Evolutionary conservation across 2,888 invertebrate species (phyloP), one percentile per base, ranked within the genome.

Genomic region (Dioctria linearis): DNA sequence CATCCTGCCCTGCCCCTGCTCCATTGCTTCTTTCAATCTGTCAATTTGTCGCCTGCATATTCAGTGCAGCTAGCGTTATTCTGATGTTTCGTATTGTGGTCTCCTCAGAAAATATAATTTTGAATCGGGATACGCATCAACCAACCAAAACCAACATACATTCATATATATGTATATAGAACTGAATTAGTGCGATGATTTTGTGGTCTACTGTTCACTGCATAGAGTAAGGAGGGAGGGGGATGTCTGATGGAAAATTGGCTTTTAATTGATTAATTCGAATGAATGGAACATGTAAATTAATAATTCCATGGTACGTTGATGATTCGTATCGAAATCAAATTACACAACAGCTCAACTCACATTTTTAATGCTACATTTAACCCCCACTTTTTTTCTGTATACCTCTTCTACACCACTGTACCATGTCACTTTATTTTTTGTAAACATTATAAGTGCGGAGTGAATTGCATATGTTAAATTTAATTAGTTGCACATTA

Each of bases 211-310:
- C 25, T 61, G 42, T 13, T 39, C 40, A 65, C 40, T n/a, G 9
- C 65, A 65, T 8, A 40, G 42, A 25, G 25, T 1, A 3, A 65
- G 5, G n/a, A 2, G 9, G 65, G 42, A 40, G n/a, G 40, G n/a
- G 8, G 65, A 2, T 40, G 9, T 2, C 67, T 42, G 46, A 46
- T 67, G 25, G 25, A 25, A 25, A 25, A 25, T 25, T 25, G 67
- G 43, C 67, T 67, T 67, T 67, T 67, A 67, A 67, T 67, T 67
- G 67, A 67, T 67, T 67, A 67, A 67, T 67, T 67, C 67, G 67
- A 67, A 67, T 67, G 5, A 42, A 46, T 9, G 42, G 67, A 46
- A 67, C 13, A 43, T 42, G 13, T 13, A 13, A 42, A 25, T 8
- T 25, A 43, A 5, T 67, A 67, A 66, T 5, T 66, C 11, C 66